Conservation (phyloP, 2,797 vertebrate genomes). For the Valencia hispanica region DNA sequence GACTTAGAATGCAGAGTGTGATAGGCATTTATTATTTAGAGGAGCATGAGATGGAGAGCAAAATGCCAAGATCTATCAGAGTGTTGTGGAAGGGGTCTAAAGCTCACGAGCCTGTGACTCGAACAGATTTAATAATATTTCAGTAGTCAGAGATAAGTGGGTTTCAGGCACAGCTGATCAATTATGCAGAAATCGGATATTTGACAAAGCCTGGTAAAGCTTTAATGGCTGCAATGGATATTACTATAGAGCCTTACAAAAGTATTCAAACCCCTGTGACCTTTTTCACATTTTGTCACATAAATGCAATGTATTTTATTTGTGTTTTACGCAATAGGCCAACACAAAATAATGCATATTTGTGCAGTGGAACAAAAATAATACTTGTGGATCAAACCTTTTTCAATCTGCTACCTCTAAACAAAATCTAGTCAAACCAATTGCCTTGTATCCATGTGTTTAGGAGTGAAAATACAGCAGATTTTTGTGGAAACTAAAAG, state of each 20-base stretch:
- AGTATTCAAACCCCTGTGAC: neutral
- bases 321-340: neutral
- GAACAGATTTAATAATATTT: constrained; percentile 56
- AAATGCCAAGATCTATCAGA: constrained; percentile 70
- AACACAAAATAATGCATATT: neutral
- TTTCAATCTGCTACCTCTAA: neutral
- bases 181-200: constrained; percentile 61
- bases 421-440: neutral
- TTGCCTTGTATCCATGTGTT: too few relatives aligned
- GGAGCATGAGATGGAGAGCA: constrained; percentile 68
- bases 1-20: constrained; percentile 59
- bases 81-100: constrained; percentile 49
- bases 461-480: too few relatives aligned
- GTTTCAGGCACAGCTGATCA: constrained; percentile 71
- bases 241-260: constrained; percentile 26
- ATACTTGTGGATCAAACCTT: neutral
- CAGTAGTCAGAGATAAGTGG: constrained; percentile 48
- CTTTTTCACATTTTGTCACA: neutral
- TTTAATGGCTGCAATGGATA: constrained; percentile 32
- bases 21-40: constrained; percentile 81
- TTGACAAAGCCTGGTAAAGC: constrained; percentile 51
- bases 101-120: constrained; percentile 51
- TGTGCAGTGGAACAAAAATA: neutral
- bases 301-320: neutral
- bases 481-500: too few relatives aligned